phyloP scores from a whole-genome alignment of 2,888 invertebrate genomes.

The Perizoma flavofasciatum region DNA sequence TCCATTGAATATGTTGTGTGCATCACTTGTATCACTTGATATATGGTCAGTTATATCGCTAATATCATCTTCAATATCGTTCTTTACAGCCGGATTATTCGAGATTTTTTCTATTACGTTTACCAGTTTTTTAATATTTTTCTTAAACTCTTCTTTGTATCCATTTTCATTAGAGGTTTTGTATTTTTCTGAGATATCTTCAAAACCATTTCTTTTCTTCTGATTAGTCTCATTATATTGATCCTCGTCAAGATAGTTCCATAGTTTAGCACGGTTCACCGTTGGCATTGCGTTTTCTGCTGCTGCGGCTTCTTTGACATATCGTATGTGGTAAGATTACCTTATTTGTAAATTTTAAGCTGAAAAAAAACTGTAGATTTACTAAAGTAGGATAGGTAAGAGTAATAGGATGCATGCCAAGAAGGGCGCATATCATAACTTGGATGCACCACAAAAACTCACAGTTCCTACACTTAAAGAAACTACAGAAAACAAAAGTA shows the following conservation, averaged over 20 bases:
- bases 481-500: too few relatives aligned
- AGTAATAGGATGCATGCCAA: too few relatives aligned
- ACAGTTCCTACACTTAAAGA: too few relatives aligned
- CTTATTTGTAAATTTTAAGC: slow-evolving; percentile 15
- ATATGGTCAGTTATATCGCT: too few relatives aligned
- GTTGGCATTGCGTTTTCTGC: slow-evolving; percentile 67
- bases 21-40: too few relatives aligned
- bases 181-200: slow-evolving; percentile 1
- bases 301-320: slow-evolving; percentile 61
- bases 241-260: slow-evolving; percentile 38
- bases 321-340: slow-evolving; percentile 52
- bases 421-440: too few relatives aligned
- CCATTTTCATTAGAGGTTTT: not conserved
- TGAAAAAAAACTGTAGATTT: slow-evolving; percentile 19
- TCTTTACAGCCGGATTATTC: too few relatives aligned
- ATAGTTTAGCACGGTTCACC: slow-evolving; percentile 59
- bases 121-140: not conserved
- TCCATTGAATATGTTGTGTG: too few relatives aligned
- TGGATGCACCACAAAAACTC: too few relatives aligned
- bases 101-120: too few relatives aligned
- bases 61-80: too few relatives aligned
- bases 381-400: too few relatives aligned
- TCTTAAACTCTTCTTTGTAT: not conserved
- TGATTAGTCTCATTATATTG: slow-evolving; percentile 35
- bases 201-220: slow-evolving; percentile 1